Evolutionary conservation across 2,888 invertebrate species (phyloP).

Genomic region (Papilio protenor): DNA sequence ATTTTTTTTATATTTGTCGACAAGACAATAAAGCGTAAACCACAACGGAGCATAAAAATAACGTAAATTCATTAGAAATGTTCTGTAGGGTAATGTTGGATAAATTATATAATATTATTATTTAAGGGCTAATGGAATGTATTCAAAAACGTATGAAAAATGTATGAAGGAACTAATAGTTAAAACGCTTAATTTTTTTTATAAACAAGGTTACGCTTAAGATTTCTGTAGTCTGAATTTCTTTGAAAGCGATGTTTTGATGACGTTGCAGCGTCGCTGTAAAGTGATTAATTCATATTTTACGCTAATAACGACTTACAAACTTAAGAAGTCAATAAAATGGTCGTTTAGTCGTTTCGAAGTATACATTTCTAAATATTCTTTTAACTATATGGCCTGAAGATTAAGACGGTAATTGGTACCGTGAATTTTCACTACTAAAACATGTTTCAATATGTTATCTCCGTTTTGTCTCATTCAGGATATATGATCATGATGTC

Average conservation of each 20-base stretch:
- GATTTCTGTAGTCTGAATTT: slow-evolving; percentile 52
- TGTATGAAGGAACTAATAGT: no score
- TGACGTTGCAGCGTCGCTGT: slow-evolving; percentile 70
- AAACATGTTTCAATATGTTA: no score
- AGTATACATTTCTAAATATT: not conserved
- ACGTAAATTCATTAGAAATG: not conserved
- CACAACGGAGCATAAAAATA: not conserved
- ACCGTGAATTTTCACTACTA: not conserved
- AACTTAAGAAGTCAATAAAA: slow-evolving; percentile 74
- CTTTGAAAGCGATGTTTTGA: slow-evolving; percentile 59
- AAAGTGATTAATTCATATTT: slow-evolving; percentile 80
- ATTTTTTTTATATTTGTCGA: slow-evolving; percentile 27
- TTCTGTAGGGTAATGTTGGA: not conserved
- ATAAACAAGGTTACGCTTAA: slow-evolving; percentile 41
- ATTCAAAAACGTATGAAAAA: no score
- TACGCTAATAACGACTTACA: slow-evolving; percentile 78
- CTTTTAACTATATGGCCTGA: not conserved
- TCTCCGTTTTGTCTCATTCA: no score
- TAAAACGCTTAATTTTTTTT: not conserved
- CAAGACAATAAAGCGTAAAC: not conserved
- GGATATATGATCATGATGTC: no score
- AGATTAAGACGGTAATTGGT: not conserved
- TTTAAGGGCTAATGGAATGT: not conserved
- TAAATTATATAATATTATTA: not conserved
- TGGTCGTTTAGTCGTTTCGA: slow-evolving; percentile 60